Evolutionary conservation across 2,797 vertebrate species (phyloP).

Genomic region (Propithecus deckenii): DNA sequence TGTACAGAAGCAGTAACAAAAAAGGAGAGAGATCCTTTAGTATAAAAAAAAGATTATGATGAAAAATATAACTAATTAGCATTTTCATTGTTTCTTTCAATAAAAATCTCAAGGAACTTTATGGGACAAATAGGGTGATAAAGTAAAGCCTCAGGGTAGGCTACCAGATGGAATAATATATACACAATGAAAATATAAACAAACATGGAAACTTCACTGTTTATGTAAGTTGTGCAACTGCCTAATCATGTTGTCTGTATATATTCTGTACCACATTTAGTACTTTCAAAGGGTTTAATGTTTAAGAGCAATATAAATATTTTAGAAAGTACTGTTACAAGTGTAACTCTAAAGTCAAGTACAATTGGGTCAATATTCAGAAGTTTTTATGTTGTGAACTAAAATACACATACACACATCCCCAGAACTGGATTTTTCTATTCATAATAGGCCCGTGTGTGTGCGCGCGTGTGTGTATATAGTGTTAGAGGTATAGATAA

Average conservation of each 20-base stretch:
- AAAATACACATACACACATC: not conserved
- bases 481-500: not conserved
- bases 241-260: not conserved
- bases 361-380: constrained; percentile 9
- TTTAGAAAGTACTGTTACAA: constrained; percentile 32
- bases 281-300: constrained; percentile 9
- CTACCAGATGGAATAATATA: constrained; percentile 69
- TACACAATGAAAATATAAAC: constrained; percentile 46
- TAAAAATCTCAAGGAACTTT: constrained; percentile 75
- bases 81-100: constrained; percentile 79
- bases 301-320: not conserved
- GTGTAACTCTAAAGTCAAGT: constrained; percentile 33
- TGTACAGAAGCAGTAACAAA: constrained; percentile 2
- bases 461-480: not conserved
- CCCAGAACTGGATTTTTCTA: not conserved
- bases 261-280: constrained; percentile 19
- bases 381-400: constrained; percentile 43
- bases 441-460: not conserved
- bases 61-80: constrained; percentile 78
- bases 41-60: constrained; percentile 65
- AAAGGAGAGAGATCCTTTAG: constrained; percentile 35
- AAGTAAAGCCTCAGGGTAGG: constrained; percentile 65
- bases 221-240: constrained; percentile 42
- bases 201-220: constrained; percentile 42
- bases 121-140: constrained; percentile 60